Base-by-base conservation (phyloP, 2,113 vertebrate genomes). In the Sceloporus tristichus region DNA sequence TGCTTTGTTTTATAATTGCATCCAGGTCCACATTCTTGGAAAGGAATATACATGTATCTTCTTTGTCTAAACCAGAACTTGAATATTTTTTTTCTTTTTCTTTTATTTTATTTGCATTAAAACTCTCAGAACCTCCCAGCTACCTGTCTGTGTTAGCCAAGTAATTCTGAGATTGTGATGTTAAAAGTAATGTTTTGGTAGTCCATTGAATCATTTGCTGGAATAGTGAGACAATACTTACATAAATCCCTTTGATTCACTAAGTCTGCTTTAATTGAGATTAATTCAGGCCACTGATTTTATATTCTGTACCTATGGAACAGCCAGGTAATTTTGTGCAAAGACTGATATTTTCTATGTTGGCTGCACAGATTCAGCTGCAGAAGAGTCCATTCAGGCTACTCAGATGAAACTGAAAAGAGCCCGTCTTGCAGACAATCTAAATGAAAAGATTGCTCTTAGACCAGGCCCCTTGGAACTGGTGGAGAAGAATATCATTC, bases 401-500 rank as follows among this genome's bases (percentile, higher is more conserved):
- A 96, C 97, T 38, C 98, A 98, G 91, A 97, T 97, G 97, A 98
- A 98, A 96, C 97, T 98, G 88, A 98, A 98, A 96, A 97, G 98
- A 96, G 98, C 98, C 65, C 96, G 97, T 29, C 97, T 99, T 16
- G 97, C 98, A 1, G 97, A 98, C 87, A 97, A 99, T 91, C 98
- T 99, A 94, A 98, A 98, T 62, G 98, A 98, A 94, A 99, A 98
- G 95, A 98, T 98, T 82, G 97, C 98, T 74, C 97, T 98, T 84
- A 97, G 98, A 88, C 98, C 98, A 0, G 98, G 98, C 73, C 98
- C 98, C 3, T 92, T 98, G 96, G 98, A 99, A 94, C 96, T 99
- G 96, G 97, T 99, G 92, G 97, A 98, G 95, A 98, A 98, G 97
- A 99, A 98, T 91, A 99, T 98, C 74, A 97, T 99, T 91, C 97